Conservation (phyloP, 2,888 invertebrate species). For the Heliconius ethilla region DNA sequence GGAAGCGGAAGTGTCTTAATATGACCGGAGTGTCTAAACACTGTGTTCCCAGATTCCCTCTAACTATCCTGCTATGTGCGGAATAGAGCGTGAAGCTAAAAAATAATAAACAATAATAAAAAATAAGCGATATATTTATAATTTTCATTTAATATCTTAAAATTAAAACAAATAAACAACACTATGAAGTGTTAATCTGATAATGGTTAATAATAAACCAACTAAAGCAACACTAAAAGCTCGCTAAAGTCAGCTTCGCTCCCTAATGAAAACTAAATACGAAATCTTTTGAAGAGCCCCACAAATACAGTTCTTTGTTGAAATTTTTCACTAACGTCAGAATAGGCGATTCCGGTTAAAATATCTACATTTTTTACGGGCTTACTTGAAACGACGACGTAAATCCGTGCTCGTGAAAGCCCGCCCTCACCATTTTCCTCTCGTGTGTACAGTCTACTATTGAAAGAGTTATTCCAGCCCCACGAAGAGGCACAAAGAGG, state of each 20-base stretch:
- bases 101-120: too few species aligned
- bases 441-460: constrained; percentile 62
- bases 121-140: too few species aligned
- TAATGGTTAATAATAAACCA: constrained; percentile 13
- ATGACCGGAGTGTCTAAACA: too few species aligned
- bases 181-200: neutral
- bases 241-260: constrained; percentile 3
- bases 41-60: too few species aligned
- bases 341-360: constrained; percentile 41
- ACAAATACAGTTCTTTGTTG: constrained; percentile 33
- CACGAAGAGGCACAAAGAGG: constrained; percentile 66
- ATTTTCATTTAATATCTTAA: too few species aligned
- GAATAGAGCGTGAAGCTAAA: too few species aligned
- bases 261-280: constrained; percentile 35
- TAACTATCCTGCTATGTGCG: too few species aligned
- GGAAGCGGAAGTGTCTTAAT: too few species aligned
- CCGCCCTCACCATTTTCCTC: constrained; percentile 49
- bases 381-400: constrained; percentile 42
- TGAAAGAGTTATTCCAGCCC: constrained; percentile 65
- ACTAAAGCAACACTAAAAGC: constrained; percentile 14
- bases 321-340: constrained; percentile 37
- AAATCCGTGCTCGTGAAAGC: constrained; percentile 47
- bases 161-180: neutral
- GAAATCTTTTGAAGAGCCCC: constrained; percentile 33
- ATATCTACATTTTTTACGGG: constrained; percentile 44